Base-by-base conservation (phyloP, 2,797 vertebrate genomes). In the Smutsia gigantea region DNA sequence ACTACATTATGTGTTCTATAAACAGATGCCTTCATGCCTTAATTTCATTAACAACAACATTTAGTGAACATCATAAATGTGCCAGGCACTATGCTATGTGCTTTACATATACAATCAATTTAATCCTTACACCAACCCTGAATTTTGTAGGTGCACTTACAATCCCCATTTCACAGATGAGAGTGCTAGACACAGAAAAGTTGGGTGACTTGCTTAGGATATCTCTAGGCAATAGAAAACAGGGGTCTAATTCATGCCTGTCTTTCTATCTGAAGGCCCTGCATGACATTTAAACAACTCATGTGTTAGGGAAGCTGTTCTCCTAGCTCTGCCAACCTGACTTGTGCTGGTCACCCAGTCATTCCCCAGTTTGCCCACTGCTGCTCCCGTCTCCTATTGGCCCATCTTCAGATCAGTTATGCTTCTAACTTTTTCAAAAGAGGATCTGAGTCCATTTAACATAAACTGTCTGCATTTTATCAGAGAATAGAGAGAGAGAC, bases 271-370 rank as follows among this genome's bases (percentile, higher is more conserved):
- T 18, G 75, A 66, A 84, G 31, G 2, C 5, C 61, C 29, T 12
- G 42, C 1, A 1, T 25, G 31, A 25, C 3, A 53, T 37, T 64
- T 6, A 34, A 14, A 59, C 25, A 21, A n/a, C 12, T 18, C 39
- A 5, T 15, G 21, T 57, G 25, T 81, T 14, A 49, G 19, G n/a
- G 27, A 37, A 34, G 19, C 21, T 55, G 29, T 5, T 63, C 25
- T 49, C 31, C 75, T 4, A 5, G 13, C 2, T 9, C 17, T n/a
- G 37, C 27, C 6, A 9, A 42, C 21, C 9, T 21, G 19, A 18
- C 31, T 31, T 1, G 4, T 11, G 10, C 23, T 13, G 4, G 25
- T 49, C 9, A 12, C 37, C 11, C 4, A 29, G 7, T 23, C 12
- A 18, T 72, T 55, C 51, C 23, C 21, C 66, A 39, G 7, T 25